Evolutionary conservation across 2,888 invertebrate genomes (phyloP).

Genomic region (Drosophila kokeensis): DNA sequence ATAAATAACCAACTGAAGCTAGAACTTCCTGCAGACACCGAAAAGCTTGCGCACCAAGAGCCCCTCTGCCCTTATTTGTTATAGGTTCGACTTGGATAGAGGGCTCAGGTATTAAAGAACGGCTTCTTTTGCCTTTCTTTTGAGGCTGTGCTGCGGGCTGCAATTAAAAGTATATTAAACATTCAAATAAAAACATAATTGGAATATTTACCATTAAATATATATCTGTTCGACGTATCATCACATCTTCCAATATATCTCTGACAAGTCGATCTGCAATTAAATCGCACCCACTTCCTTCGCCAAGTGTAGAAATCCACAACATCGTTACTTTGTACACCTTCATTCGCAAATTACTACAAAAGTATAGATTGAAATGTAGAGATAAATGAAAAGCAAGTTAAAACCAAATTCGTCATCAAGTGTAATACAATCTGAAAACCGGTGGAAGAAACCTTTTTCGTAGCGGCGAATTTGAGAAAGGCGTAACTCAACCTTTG

Average conservation of each 20-base stretch:
- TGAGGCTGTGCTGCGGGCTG: not conserved
- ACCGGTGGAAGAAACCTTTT: not conserved
- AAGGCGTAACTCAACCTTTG: not conserved
- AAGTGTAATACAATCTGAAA: not conserved
- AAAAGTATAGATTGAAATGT: not conserved
- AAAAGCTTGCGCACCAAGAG: conserved; percentile 31
- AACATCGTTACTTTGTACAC: conserved; percentile 26
- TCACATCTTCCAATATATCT: conserved; percentile 29
- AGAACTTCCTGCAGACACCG: conserved; percentile 29
- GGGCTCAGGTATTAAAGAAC: not conserved
- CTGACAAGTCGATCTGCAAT: conserved; percentile 33
- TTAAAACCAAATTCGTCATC: too few species aligned
- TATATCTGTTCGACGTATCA: conserved; percentile 18
- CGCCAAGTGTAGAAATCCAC: conserved; percentile 35
- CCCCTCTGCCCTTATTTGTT: not conserved
- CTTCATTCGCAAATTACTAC: conserved; percentile 34
- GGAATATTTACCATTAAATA: conserved; percentile 23
- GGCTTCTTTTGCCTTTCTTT: conserved; percentile 3
- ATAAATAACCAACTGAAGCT: conserved; percentile 21
- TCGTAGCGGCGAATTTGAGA: not conserved
- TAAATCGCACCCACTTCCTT: conserved; percentile 41
- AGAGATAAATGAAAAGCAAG: too few species aligned
- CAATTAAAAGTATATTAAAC: not conserved
- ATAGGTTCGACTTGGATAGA: not conserved
- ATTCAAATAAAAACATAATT: not conserved